phyloP scores from a whole-genome alignment of 2,113 vertebrate genomes.

The Eretmochelys imbricata region DNA sequence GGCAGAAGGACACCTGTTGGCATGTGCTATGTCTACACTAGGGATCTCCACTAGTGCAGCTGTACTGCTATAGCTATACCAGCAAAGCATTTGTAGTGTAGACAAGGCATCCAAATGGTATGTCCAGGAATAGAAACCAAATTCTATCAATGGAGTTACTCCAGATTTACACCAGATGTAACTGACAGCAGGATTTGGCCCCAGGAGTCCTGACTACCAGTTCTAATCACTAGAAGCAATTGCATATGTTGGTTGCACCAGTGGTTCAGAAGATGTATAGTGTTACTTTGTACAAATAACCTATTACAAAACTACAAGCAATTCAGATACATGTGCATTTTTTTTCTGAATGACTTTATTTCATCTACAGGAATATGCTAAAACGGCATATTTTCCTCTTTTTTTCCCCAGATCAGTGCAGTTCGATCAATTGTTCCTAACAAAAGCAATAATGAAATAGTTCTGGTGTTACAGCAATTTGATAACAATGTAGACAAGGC shows the following conservation, averaged over 20 bases:
- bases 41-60: not conserved
- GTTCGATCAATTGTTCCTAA: slow-evolving; percentile 82
- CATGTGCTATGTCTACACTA: not conserved
- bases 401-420: slow-evolving; percentile 79
- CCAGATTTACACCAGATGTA: not conserved
- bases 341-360: not conserved
- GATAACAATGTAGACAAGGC: slow-evolving; percentile 85
- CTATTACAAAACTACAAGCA: not conserved
- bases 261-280: not conserved
- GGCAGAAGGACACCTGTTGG: not conserved
- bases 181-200: not conserved
- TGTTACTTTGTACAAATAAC: not conserved
- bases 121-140: not conserved
- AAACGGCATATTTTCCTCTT: not conserved
- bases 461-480: slow-evolving; percentile 84
- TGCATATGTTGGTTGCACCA: not conserved
- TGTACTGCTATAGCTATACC: not conserved
- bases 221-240: not conserved
- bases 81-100: not conserved
- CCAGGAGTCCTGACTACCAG: not conserved
- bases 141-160: not conserved
- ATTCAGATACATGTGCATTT: accelerated
- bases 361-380: not conserved
- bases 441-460: slow-evolving; percentile 86
- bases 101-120: not conserved